Evolutionary conservation across 2,113 vertebrate species (phyloP).

Genomic region (Okapia johnstoni): DNA sequence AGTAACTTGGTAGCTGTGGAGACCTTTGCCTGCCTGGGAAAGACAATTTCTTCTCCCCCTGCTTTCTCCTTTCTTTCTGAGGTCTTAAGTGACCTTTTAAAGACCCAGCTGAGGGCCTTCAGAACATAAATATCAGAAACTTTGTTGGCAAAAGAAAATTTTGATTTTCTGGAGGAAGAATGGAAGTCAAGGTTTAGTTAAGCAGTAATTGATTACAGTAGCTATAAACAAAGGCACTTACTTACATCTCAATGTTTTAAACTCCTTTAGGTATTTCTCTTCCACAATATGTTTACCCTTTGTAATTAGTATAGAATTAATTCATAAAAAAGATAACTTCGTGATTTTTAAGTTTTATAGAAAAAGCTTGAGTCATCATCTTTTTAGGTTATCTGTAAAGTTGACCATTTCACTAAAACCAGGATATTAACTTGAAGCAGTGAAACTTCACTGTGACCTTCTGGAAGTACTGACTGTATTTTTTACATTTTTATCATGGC

Average conservation of each 20-base stretch:
- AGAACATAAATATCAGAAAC: not conserved
- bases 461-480: not conserved
- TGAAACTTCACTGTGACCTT: not conserved
- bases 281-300: not conserved
- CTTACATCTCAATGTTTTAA: not conserved
- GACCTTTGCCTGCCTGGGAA: not conserved
- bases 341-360: conserved; percentile 12
- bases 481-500: not conserved
- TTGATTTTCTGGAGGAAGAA: not conserved
- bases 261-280: not conserved
- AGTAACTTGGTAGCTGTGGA: not conserved
- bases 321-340: not conserved
- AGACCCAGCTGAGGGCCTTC: not conserved
- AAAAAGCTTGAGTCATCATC: not conserved
- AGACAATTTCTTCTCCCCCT: not conserved
- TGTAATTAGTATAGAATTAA: not conserved
- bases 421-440: not conserved
- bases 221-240: not conserved
- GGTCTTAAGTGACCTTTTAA: not conserved
- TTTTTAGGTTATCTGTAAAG: not conserved
- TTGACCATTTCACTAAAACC: not conserved
- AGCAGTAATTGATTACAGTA: not conserved
- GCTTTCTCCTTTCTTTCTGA: not conserved
- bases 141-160: not conserved
- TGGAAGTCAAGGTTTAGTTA: conserved; percentile 6